A percentile compares a stretch with the other conserved stretches of the same genome.
Conservation (phyloP, 2,888 invertebrate genomes). For the Spisula solida region DNA sequence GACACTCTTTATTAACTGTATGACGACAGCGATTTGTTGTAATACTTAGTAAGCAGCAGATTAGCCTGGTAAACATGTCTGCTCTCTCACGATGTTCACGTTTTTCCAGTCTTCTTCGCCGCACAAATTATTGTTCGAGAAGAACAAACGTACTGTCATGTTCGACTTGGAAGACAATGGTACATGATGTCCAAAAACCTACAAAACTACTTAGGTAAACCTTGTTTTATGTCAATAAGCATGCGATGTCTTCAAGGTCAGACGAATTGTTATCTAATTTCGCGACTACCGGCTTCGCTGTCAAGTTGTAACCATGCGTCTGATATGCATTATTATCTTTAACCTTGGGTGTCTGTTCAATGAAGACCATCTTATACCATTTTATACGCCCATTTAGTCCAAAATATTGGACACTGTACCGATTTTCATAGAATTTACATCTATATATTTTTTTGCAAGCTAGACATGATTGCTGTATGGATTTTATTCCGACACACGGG, state of each 20-base stretch:
- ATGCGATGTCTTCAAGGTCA: slow-evolving; percentile 21
- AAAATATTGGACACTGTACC: too few species aligned
- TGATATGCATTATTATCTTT: too few species aligned
- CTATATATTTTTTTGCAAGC: too few species aligned
- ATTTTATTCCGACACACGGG: too few species aligned
- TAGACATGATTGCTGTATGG: too few species aligned
- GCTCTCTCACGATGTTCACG: slow-evolving; percentile 40
- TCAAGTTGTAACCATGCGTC: too few species aligned
- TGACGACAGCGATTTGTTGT: slow-evolving; percentile 32
- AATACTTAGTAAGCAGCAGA: not conserved
- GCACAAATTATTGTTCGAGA: not conserved
- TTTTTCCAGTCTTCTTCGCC: slow-evolving; percentile 18
- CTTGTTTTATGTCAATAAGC: not conserved
- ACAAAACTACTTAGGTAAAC: not conserved
- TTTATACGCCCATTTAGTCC: too few species aligned
- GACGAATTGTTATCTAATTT: not conserved
- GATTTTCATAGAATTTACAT: too few species aligned
- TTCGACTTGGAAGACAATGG: not conserved
- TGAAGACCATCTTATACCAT: too few species aligned
- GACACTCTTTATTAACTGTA: not conserved
- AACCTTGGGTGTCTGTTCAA: too few species aligned
- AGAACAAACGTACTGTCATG: not conserved
- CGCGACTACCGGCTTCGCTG: not conserved
- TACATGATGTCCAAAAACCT: not conserved
- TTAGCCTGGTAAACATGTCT: slow-evolving; percentile 38